These are phyloP conservation scores for Automeris io DNA, from an alignment of 2,888 invertebrate genomes.

Conservation along the genomic window DNA sequence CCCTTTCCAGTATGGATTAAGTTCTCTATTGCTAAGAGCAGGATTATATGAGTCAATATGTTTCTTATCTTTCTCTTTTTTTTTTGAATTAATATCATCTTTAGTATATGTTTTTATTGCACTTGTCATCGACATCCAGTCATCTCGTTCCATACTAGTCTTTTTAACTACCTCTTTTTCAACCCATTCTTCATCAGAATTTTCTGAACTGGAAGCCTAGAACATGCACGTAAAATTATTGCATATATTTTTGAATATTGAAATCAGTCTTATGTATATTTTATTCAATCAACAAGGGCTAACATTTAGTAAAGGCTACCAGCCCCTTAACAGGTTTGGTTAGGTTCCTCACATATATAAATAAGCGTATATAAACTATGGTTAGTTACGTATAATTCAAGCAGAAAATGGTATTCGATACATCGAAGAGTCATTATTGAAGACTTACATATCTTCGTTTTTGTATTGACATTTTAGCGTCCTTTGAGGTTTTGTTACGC, in stretches of 20 bases:
- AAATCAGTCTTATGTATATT: no score
- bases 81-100: slow-evolving; percentile 63
- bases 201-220: slow-evolving; percentile 48
- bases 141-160: slow-evolving; percentile 73
- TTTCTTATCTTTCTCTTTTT: slow-evolving; percentile 68
- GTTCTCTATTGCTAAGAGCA: slow-evolving; percentile 83
- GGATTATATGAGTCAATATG: slow-evolving; percentile 81
- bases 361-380: no score
- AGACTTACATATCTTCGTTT: slow-evolving; percentile 36
- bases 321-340: no score
- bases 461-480: slow-evolving; percentile 37
- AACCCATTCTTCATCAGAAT: slow-evolving; percentile 77
- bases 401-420: neutral
- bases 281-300: no score
- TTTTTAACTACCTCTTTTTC: slow-evolving; percentile 58
- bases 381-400: neutral
- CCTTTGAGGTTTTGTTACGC: slow-evolving; percentile 36
- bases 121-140: slow-evolving; percentile 87
- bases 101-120: slow-evolving; percentile 63
- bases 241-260: no score
- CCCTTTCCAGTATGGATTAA: slow-evolving; percentile 95
- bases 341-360: no score
- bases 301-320: no score
- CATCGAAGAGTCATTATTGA: neutral
- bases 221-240: no score